These are phyloP conservation scores for Suncus etruscus DNA, from an alignment of 2,113 vertebrate species.

Conservation along the genomic window DNA sequence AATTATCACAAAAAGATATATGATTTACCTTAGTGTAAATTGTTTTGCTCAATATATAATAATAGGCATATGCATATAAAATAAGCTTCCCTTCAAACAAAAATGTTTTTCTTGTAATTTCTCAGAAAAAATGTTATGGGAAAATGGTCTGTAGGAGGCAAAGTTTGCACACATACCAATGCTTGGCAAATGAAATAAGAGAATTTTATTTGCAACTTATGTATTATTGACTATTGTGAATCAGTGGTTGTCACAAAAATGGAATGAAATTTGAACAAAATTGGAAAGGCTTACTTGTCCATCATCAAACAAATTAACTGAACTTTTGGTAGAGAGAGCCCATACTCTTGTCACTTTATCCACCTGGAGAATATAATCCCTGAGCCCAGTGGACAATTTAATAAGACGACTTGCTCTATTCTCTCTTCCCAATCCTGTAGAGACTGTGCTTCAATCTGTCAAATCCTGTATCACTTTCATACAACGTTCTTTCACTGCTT, in stretches of 20 bases:
- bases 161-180: background rate
- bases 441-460: slow-evolving; percentile 79
- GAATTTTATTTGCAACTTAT: background rate
- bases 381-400: slow-evolving; percentile 58
- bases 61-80: background rate
- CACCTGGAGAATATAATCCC: slow-evolving; percentile 59
- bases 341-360: slow-evolving; percentile 49
- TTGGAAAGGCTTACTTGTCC: background rate
- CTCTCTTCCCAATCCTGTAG: slow-evolving; percentile 58
- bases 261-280: background rate
- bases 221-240: background rate
- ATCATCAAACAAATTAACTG: slow-evolving; percentile 59
- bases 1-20: background rate
- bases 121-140: background rate
- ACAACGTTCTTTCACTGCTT: slow-evolving; percentile 72
- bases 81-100: background rate
- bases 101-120: slow-evolving; percentile 14
- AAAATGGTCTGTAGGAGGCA: background rate
- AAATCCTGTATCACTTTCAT: slow-evolving; percentile 63
- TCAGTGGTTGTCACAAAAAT: background rate
- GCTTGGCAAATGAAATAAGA: background rate
- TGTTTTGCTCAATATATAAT: slow-evolving; percentile 7
- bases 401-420: slow-evolving; percentile 73
- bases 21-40: slow-evolving; percentile 12
- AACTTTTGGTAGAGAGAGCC: slow-evolving; percentile 33